These are phyloP conservation scores for Xiphorhynchus erythropygius DNA, from an alignment of 2,797 vertebrate species.

Conservation along the genomic window DNA sequence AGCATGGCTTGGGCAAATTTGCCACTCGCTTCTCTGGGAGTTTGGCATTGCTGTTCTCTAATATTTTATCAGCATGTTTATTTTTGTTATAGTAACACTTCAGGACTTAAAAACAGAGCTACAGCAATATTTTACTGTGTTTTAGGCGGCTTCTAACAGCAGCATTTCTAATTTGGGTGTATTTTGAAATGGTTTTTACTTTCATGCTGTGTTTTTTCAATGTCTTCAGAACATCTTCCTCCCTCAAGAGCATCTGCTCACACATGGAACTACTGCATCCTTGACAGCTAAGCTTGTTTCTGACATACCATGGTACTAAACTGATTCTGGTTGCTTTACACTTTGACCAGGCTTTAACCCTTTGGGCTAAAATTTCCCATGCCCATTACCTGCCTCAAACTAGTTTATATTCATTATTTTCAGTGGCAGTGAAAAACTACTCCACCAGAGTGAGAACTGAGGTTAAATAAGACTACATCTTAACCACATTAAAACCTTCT, in stretches of 20 bases:
- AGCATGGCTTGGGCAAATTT: neutral
- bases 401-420: neutral
- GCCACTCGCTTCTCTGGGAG: neutral
- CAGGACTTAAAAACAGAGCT: neutral
- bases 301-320: neutral
- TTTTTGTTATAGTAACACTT: constrained; percentile 12
- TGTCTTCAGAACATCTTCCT: neutral
- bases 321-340: neutral
- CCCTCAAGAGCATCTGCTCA: neutral
- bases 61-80: neutral
- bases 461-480: neutral
- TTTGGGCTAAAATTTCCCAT: neutral
- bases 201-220: neutral
- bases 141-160: neutral
- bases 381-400: neutral
- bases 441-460: neutral
- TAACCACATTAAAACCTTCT: neutral
- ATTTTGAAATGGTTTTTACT: neutral
- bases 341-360: neutral
- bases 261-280: neutral
- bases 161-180: neutral
- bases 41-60: neutral
- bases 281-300: neutral
- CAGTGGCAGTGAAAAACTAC: neutral
- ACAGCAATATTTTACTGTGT: neutral